phyloP scores from a whole-genome alignment of 1,140 invertebrate genomes.

The Drosophila auraria region DNA sequence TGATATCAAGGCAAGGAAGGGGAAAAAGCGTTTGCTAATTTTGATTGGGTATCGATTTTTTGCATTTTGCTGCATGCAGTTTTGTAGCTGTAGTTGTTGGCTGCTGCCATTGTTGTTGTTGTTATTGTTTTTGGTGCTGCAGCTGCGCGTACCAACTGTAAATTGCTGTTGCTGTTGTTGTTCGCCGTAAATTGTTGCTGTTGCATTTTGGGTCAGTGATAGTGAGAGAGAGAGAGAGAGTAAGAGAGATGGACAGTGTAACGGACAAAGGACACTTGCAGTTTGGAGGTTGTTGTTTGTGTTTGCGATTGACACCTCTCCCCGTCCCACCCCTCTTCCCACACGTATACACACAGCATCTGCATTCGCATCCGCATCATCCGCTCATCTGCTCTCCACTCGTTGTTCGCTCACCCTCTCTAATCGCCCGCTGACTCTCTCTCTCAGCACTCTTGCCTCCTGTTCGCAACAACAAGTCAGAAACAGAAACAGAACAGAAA shows the following conservation, averaged over 20 bases:
- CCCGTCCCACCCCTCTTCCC: background rate
- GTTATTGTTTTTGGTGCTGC: conserved; percentile 55
- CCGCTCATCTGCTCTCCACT: conserved; percentile 11
- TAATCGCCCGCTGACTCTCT: conserved; percentile 40
- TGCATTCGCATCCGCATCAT: conserved; percentile 38
- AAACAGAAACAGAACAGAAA: conserved; percentile 28
- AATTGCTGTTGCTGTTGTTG: conserved; percentile 46
- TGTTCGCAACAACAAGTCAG: conserved; percentile 6
- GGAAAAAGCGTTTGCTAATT: conserved; percentile 38
- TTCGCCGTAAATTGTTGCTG: conserved; percentile 57
- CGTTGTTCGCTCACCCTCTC: conserved; percentile 37
- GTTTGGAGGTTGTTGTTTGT: conserved; percentile 53
- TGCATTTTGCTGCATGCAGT: conserved; percentile 65
- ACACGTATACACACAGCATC: conserved; percentile 50
- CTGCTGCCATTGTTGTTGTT: conserved; percentile 46
- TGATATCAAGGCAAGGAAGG: conserved; percentile 17
- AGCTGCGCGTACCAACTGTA: conserved; percentile 74
- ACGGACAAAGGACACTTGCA: conserved; percentile 58
- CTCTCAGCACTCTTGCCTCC: conserved; percentile 37
- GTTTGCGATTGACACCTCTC: conserved; percentile 16
- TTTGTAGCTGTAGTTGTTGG: conserved; percentile 61
- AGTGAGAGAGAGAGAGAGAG: conserved; percentile 7
- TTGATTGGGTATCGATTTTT: conserved; percentile 75
- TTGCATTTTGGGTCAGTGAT: conserved; percentile 61
- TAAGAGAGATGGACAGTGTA: conserved; percentile 34